A percentile compares a stretch with the other conserved stretches of the same genome.
These are phyloP conservation scores for Schizothorax lantsangensis DNA, from an alignment of 2,797 vertebrate genomes.

Conservation along the genomic window DNA sequence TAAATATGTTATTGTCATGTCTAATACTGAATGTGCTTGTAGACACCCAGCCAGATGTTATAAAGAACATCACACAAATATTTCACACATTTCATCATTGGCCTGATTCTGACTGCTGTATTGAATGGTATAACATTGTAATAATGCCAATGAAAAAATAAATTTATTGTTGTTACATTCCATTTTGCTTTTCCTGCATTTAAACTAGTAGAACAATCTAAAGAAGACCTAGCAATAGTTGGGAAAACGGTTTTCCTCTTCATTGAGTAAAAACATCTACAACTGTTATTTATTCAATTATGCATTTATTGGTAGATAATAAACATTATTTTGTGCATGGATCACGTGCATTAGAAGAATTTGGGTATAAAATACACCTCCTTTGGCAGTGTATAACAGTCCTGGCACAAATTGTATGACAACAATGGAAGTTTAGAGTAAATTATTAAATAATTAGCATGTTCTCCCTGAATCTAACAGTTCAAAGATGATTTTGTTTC, in stretches of 20 bases:
- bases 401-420: neutral
- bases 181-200: neutral
- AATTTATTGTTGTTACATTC: slow-evolving; percentile 11
- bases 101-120: neutral
- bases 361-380: neutral
- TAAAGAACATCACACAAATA: neutral
- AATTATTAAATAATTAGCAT: neutral
- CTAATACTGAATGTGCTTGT: neutral
- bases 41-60: neutral
- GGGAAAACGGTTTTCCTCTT: neutral
- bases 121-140: slow-evolving; percentile 6
- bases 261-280: neutral
- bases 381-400: neutral
- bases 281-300: neutral
- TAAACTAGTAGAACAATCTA: neutral
- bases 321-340: neutral
- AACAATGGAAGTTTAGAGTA: neutral
- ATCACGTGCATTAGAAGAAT: neutral
- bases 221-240: neutral
- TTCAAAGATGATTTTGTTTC: neutral
- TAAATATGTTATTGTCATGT: neutral
- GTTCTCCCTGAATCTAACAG: neutral
- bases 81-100: neutral
- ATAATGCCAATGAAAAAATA: slow-evolving; percentile 35
- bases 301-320: neutral